Evolutionary conservation across 2,797 vertebrate genomes (phyloP).

Genomic region (Poeciliopsis gracilis): DNA sequence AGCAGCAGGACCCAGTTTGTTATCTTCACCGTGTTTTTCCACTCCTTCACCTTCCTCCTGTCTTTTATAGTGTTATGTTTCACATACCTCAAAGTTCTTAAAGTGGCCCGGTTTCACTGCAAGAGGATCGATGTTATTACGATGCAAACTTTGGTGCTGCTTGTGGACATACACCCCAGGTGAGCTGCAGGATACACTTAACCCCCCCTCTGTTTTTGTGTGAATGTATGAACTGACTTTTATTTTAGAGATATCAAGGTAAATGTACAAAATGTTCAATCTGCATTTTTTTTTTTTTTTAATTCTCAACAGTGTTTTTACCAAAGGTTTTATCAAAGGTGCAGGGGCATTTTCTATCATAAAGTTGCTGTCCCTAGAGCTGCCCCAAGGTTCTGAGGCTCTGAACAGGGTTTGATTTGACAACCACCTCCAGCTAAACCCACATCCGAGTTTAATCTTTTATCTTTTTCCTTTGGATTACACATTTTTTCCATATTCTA

Average conservation of each 20-base stretch:
- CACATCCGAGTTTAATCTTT: background rate
- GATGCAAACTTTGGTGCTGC: conserved; percentile 95
- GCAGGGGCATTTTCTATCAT: background rate
- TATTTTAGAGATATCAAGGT: background rate
- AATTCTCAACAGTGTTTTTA: background rate
- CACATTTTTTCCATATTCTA: background rate
- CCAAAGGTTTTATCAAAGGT: background rate
- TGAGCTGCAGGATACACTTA: conserved; percentile 68
- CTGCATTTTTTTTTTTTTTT: background rate
- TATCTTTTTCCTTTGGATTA: background rate
- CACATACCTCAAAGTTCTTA: conserved; percentile 95
- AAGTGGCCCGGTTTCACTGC: conserved; percentile 94
- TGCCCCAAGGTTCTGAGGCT: background rate
- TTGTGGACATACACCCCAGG: conserved; percentile 97
- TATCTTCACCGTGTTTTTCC: conserved; percentile 90
- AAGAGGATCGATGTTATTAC: conserved; percentile 95
- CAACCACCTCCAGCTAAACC: background rate
- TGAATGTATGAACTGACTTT: too few species aligned
- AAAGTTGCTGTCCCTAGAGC: background rate
- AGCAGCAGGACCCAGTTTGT: conserved; percentile 85
- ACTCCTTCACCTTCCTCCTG: conserved; percentile 91
- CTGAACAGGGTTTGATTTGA: background rate
- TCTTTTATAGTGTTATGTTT: conserved; percentile 91
- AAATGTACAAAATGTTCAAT: background rate
- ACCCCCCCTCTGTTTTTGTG: background rate